Conservation (phyloP, 1,140 invertebrate genomes). For the Neodiprion virginianus region DNA sequence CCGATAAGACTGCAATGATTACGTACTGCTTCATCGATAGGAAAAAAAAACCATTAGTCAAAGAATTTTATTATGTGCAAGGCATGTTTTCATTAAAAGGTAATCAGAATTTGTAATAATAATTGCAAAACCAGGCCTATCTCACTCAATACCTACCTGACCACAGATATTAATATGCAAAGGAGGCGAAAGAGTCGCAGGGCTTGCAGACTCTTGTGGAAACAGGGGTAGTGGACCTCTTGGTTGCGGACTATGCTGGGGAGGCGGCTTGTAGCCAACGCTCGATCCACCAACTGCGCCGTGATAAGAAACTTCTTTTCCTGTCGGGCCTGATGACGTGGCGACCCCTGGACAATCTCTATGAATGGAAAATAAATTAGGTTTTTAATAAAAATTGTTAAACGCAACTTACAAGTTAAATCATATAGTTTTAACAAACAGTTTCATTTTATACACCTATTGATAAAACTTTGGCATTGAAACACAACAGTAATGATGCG, state of each 20-base stretch:
- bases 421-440: no score
- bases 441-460: no score
- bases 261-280: constrained; percentile 52
- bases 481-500: no score
- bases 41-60: background rate
- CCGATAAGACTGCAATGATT: background rate
- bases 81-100: background rate
- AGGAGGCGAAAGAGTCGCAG: constrained; percentile 53
- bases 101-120: no score
- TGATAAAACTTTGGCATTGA: no score
- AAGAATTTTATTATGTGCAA: background rate
- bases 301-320: constrained; percentile 56
- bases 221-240: constrained; percentile 51
- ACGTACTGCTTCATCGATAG: background rate
- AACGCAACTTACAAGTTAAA: no score
- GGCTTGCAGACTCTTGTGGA: constrained; percentile 48
- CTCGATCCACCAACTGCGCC: constrained; percentile 49
- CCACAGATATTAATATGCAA: constrained; percentile 61
- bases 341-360: constrained; percentile 57
- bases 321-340: constrained; percentile 52
- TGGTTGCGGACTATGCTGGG: constrained; percentile 51
- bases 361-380: background rate
- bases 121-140: background rate
- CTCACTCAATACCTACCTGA: constrained; percentile 46
- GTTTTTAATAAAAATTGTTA: no score